phyloP scores from a whole-genome alignment of 2,113 vertebrate genomes.

The Carassius auratus region DNA sequence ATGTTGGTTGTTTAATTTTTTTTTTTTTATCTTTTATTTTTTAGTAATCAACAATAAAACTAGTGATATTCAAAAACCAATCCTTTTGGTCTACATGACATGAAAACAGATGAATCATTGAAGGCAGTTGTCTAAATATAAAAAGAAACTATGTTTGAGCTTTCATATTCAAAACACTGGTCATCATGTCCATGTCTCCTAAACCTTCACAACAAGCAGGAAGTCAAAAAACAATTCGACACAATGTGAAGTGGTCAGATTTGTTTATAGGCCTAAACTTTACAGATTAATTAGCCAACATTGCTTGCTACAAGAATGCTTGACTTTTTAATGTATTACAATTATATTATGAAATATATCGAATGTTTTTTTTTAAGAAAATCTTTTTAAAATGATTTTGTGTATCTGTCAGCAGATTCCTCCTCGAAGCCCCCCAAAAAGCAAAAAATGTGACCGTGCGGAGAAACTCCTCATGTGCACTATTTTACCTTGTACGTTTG shows the following conservation, averaged over 20 bases:
- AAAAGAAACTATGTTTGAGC: not conserved
- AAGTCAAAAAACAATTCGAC: not conserved
- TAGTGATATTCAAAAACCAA: not conserved
- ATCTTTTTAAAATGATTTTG: too few relatives aligned
- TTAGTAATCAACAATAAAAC: not conserved
- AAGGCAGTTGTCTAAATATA: not conserved
- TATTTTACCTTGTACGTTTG: not conserved
- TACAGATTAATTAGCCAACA: not conserved
- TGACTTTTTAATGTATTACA: too few relatives aligned
- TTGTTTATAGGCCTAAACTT: not conserved
- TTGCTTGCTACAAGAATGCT: not conserved
- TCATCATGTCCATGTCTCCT: not conserved
- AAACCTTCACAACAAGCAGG: not conserved
- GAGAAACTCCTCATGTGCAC: not conserved
- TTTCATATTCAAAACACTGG: not conserved
- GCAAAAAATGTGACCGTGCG: too few relatives aligned
- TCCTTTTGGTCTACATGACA: not conserved
- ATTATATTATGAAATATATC: too few relatives aligned
- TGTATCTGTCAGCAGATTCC: too few relatives aligned
- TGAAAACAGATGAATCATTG: not conserved
- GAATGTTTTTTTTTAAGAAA: not conserved
- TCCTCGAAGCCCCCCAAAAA: too few relatives aligned
- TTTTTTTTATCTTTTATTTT: not conserved
- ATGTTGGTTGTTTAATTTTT: slow-evolving; percentile 11
- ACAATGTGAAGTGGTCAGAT: not conserved